Evolutionary conservation across 2,797 vertebrate species (phyloP).

Genomic region (Pseudochromis fuscus): DNA sequence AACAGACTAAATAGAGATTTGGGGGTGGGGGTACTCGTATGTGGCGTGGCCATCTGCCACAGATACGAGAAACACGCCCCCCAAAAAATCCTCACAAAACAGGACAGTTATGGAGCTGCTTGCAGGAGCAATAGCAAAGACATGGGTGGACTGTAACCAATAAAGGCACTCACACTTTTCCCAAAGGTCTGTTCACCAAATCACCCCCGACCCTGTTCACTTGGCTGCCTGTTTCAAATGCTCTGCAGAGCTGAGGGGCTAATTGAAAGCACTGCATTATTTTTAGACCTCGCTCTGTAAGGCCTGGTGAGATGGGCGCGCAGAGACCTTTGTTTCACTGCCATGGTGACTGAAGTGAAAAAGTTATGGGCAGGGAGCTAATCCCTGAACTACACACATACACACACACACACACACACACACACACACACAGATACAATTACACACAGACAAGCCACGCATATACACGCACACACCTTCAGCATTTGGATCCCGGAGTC

Average conservation of each 20-base stretch:
- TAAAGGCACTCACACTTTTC: slow-evolving; percentile 44
- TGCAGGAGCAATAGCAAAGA: slow-evolving; percentile 23
- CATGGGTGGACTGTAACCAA: slow-evolving; percentile 28
- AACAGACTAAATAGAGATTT: neutral
- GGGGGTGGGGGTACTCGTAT: neutral
- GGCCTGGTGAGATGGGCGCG: slow-evolving; percentile 52
- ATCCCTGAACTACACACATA: slow-evolving; percentile 53
- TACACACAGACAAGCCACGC: slow-evolving; percentile 28
- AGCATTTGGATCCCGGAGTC: slow-evolving; percentile 60
- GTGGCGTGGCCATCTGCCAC: slow-evolving; percentile 27
- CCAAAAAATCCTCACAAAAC: slow-evolving; percentile 16
- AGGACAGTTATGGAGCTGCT: slow-evolving; percentile 20
- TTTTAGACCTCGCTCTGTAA: slow-evolving; percentile 65
- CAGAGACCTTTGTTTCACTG: slow-evolving; percentile 68
- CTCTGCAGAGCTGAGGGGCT: slow-evolving; percentile 60
- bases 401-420: slow-evolving; percentile 1
- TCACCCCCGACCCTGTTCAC: slow-evolving; percentile 53
- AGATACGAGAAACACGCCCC: slow-evolving; percentile 4
- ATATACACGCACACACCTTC: slow-evolving; percentile 56
- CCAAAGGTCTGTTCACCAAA: slow-evolving; percentile 60
- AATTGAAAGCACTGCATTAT: slow-evolving; percentile 72
- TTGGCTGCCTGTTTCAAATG: slow-evolving; percentile 65
- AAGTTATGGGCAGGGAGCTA: slow-evolving; percentile 62
- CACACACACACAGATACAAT: too few relatives aligned
- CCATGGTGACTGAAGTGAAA: slow-evolving; percentile 66